Evolutionary conservation across 2,797 vertebrate species (phyloP), one percentile per base, ranked within the genome.

Genomic region (Fistularia commersonii): DNA sequence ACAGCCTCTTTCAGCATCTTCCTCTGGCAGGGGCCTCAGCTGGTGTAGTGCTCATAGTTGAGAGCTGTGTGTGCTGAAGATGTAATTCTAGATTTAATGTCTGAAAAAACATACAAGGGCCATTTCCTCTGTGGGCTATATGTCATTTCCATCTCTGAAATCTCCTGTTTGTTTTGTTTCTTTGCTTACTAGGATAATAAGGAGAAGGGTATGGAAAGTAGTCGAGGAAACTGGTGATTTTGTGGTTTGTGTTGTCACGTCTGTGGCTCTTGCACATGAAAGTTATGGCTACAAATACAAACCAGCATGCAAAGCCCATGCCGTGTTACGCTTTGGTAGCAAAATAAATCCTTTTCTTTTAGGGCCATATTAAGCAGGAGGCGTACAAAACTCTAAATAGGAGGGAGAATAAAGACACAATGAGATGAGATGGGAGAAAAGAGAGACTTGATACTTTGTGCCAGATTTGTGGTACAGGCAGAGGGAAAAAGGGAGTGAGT

Each of bases 261-360:
- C 32, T 38, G 32, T 41, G 34, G 46, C 45, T 69, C 54, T 51
- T 51, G 45, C 54, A 45, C 8, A 41, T 51, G 11, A 53, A 62
- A 60, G 54, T 61, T 57, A 58, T 52, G 48, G 54, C 73, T 72
- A 51, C 41, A 61, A 66, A 66, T 38, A 37, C 31, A 56, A 77
- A 31, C 65, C 48, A 55, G 39, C 51, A 51, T 64, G 51, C 43
- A 46, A 8, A 12, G 48, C 47, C 38, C 69, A 45, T 52, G 61
- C 61, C 63, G 48, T 14, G 42, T 56, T 68, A 61, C 48, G 67
- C 42, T 53, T 61, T 69, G 54, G 73, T 57, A 52, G 12, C 55
- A 61, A 80, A 85, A 87, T 85, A 81, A 83, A 76, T 82, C 72
- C 65, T 56, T 82, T 81, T 87, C 74, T 81, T 83, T 77, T 60